Base-by-base conservation (phyloP, 2,888 invertebrate species). In the Watsonalla binaria region DNA sequence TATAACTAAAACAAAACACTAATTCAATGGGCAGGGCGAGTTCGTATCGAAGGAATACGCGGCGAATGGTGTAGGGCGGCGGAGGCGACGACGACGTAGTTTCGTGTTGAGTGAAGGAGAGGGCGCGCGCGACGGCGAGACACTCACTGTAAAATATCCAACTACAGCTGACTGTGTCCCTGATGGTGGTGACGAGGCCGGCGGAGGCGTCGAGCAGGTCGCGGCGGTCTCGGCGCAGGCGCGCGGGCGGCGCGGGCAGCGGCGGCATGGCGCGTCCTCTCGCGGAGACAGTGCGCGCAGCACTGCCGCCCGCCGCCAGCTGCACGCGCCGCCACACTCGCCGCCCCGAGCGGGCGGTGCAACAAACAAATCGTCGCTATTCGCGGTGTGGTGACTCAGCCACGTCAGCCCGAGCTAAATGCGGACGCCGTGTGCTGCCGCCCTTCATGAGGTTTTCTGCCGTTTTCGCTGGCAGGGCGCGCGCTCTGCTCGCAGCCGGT, bases 111-210 rank as follows among this genome's bases (percentile, higher is more conserved):
- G 51, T 55, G 59, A 48, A 54, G 49, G 55, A 52, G 66, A 50
- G 51, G 58, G 42, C 56, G 56, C 55, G 61, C 61, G 59, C 57
- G 62, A 63, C 60, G 61, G 60, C 37, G 58, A 69, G 81, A 86
- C 86, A 90, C 91, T 92, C 94, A 93, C 94, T 94, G 89, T 94
- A 94, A 82, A 94, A 93, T 88, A 94, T 94, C 94, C 94, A 94
- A 91, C 94, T 94, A 85, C 94, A 93, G 89, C 93, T 94, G 84
- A 94, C 91, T 65, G 87, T 93, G 88, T 94, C 93, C 78, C 93
- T 92, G 82, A 92, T 83, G 78, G 92, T 91, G 79, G 92, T 92
- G 84, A 93, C 91, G 80, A 93, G 84, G 76, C 88, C 90, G 69
- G 90, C 84, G 68, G 93, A 86, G 68, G 93, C 92, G 80, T 92